phyloP scores from a whole-genome alignment of 2,113 vertebrate species.

The Lamprotornis superbus region DNA sequence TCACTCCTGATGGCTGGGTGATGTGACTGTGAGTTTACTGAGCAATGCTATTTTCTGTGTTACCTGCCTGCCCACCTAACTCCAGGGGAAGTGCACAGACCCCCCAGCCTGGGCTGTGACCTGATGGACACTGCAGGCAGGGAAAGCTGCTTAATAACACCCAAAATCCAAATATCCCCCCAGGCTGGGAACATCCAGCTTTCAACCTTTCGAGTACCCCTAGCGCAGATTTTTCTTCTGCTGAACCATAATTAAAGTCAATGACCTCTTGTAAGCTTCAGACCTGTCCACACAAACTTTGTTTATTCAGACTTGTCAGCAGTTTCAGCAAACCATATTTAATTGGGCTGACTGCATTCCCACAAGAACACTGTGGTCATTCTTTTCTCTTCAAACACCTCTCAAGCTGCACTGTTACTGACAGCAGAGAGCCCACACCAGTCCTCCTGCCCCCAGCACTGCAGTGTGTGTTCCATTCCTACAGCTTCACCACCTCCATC shows the following conservation, averaged over 20 bases:
- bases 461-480: neutral
- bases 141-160: neutral
- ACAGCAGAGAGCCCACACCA: neutral
- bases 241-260: neutral
- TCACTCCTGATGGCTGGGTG: no score
- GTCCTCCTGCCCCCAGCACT: neutral
- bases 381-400: neutral
- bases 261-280: neutral
- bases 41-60: neutral
- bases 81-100: neutral
- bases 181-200: rapidly evolving
- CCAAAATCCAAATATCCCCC: neutral
- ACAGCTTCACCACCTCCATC: neutral
- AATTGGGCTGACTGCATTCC: neutral
- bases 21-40: no score
- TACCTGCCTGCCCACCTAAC: neutral
- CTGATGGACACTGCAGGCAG: neutral
- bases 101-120: neutral
- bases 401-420: rapidly evolving
- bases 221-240: neutral
- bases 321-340: neutral
- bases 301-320: constrained; percentile 23
- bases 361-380: neutral
- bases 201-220: neutral
- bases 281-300: neutral